These are phyloP conservation scores for Gastracanthus pulcherrimus DNA, from an alignment of 2,888 invertebrate genomes.

Conservation along the genomic window DNA sequence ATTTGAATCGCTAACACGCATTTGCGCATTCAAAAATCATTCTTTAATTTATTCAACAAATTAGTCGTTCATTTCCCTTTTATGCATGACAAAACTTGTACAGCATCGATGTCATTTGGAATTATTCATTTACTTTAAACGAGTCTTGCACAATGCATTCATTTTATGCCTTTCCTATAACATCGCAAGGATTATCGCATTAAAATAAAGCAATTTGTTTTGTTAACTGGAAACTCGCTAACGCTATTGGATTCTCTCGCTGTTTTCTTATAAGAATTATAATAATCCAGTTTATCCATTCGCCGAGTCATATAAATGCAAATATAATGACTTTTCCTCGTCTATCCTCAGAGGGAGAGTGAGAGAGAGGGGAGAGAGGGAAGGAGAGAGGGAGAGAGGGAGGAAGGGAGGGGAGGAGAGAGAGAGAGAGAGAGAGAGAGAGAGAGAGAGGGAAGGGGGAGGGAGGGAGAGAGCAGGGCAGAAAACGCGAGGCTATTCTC, in stretches of 20 bases:
- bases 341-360: too few relatives aligned
- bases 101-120: not conserved
- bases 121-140: not conserved
- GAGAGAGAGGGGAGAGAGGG: too few relatives aligned
- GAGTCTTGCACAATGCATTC: not conserved
- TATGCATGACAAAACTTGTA: not conserved
- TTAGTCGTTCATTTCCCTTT: not conserved
- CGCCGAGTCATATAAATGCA: constrained; percentile 23
- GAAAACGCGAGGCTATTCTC: not conserved
- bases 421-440: too few relatives aligned
- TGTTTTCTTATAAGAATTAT: constrained; percentile 1
- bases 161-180: not conserved
- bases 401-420: too few relatives aligned
- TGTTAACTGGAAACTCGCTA: not conserved
- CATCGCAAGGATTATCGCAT: not conserved
- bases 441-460: too few relatives aligned
- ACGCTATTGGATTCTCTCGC: too few relatives aligned
- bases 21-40: not conserved
- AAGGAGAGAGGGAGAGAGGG: too few relatives aligned
- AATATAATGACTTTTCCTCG: constrained; percentile 7
- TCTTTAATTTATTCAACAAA: not conserved
- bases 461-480: not conserved
- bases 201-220: not conserved
- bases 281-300: constrained; percentile 10
- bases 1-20: too few relatives aligned